A percentile compares a stretch with the other conserved stretches of the same genome.
phyloP scores from a whole-genome alignment of 2,797 vertebrate genomes.

The Chiloscyllium punctatum region DNA sequence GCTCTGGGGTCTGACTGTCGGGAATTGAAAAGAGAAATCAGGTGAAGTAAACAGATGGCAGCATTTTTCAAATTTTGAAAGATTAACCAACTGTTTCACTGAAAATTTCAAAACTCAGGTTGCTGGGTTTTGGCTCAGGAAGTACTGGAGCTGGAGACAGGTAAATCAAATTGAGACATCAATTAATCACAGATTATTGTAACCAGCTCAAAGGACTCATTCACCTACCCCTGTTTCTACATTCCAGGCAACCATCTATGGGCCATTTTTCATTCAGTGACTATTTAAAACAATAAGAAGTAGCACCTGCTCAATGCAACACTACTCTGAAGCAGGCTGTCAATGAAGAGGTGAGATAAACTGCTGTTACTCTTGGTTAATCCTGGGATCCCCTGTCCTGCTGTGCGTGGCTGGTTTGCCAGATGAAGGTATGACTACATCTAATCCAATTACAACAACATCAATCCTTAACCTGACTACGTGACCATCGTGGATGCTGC shows the following conservation, averaged over 20 bases:
- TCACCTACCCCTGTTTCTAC: not conserved
- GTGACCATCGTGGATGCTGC: not conserved
- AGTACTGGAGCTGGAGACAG: not conserved
- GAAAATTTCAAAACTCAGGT: not conserved
- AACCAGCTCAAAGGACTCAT: not conserved
- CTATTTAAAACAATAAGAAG: not conserved
- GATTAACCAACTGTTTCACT: not conserved
- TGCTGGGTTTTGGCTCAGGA: not conserved
- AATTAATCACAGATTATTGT: not conserved
- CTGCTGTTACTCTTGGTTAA: not conserved
- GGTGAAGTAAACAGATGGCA: not conserved
- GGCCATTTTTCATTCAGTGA: not conserved
- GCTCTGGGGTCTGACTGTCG: not conserved
- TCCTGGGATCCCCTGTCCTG: conserved; percentile 21
- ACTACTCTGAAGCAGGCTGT: not conserved
- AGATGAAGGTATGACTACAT: not conserved
- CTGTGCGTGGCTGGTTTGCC: conserved; percentile 16
- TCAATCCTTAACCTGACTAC: not conserved
- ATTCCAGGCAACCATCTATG: not conserved
- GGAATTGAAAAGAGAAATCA: not conserved
- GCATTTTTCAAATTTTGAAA: not conserved
- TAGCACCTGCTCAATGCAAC: not conserved
- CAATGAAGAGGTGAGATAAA: not conserved
- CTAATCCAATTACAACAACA: conserved; percentile 14
- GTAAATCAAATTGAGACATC: not conserved